phyloP scores from a whole-genome alignment of 2,113 vertebrate genomes.

The Melanerpes formicivorus region DNA sequence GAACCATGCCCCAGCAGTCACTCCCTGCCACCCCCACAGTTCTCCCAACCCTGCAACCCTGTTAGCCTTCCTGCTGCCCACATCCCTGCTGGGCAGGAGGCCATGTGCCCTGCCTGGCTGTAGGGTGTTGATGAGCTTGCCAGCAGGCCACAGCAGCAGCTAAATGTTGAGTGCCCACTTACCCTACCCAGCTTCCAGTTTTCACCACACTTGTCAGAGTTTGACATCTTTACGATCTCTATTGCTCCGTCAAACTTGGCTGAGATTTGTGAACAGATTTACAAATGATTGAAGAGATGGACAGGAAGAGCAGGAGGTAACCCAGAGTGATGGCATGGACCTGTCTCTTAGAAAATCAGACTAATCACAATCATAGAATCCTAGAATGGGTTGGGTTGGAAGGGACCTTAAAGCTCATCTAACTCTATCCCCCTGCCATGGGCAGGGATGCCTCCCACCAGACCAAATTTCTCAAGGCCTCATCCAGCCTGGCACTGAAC shows the following conservation, averaged over 20 bases:
- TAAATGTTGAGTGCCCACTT: background rate
- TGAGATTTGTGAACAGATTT: background rate
- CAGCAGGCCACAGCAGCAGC: background rate
- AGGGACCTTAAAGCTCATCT: no score
- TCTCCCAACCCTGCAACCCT: background rate
- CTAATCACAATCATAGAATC: background rate
- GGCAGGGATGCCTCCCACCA: no score
- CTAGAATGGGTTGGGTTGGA: no score
- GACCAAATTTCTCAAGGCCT: no score
- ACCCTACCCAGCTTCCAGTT: background rate
- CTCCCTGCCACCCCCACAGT: rapidly evolving
- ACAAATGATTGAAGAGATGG: background rate
- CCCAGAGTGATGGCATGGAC: background rate
- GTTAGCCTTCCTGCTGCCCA: background rate
- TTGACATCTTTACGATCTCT: background rate
- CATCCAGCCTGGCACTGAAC: no score
- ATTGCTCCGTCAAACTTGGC: background rate
- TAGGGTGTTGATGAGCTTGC: background rate
- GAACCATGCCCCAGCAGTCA: background rate
- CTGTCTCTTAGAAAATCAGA: background rate
- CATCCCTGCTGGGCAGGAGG: background rate
- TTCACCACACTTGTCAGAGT: background rate
- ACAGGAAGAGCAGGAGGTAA: background rate
- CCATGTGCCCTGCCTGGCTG: rapidly evolving
- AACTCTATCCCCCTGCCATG: no score